A percentile compares a stretch with the other conserved stretches of the same genome.
phyloP scores from a whole-genome alignment of 2,888 invertebrate genomes.

The Drosophila phalerata region DNA sequence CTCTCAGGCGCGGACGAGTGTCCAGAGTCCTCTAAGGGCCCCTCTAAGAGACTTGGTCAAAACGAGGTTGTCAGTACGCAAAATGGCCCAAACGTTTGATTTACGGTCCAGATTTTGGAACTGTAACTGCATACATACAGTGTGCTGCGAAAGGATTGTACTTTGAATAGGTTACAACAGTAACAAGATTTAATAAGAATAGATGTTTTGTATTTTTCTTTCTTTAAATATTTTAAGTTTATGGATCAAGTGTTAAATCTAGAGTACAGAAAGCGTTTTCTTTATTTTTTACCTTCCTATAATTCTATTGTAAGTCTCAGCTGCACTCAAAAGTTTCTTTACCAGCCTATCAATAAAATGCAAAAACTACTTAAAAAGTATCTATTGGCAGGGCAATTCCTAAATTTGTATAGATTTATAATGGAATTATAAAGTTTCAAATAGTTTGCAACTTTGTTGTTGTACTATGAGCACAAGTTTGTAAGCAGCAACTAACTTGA shows the following conservation, averaged over 20 bases:
- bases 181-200: too few relatives aligned
- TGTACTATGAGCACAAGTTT: constrained; percentile 18
- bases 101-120: constrained; percentile 23
- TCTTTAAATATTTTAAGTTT: too few relatives aligned
- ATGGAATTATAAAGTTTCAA: constrained; percentile 38
- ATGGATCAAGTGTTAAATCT: not conserved
- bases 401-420: constrained; percentile 30
- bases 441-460: constrained; percentile 23
- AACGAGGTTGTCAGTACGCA: constrained; percentile 7
- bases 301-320: not conserved
- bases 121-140: constrained; percentile 25
- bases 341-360: constrained; percentile 4
- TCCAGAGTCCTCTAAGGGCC: not conserved
- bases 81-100: constrained; percentile 25
- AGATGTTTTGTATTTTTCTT: too few relatives aligned
- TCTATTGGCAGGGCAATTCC: constrained; percentile 13
- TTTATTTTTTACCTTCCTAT: not conserved
- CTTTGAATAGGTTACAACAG: not conserved
- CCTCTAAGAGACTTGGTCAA: not conserved
- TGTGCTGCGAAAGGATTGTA: constrained; percentile 16
- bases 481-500: not conserved
- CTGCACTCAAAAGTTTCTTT: not conserved
- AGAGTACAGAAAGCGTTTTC: too few relatives aligned
- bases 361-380: constrained; percentile 16
- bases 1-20: not conserved